Evolutionary conservation across 2,888 invertebrate species (phyloP).

Genomic region (Chymomyza procnemis): DNA sequence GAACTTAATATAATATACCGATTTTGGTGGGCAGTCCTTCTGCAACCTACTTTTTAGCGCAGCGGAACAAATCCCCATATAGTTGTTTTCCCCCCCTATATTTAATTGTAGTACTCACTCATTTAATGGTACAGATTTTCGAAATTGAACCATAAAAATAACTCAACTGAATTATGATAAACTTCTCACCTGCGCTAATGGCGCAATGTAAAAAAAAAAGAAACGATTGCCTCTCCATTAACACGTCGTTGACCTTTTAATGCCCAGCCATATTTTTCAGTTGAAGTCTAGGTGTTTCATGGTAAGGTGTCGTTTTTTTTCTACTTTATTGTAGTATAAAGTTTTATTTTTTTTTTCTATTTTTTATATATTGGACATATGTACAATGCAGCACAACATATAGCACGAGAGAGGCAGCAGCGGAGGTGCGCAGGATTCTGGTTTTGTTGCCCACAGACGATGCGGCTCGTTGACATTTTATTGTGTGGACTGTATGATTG

Average conservation of each 20-base stretch:
- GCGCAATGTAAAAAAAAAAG: background rate
- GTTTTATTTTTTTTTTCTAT: constrained; percentile 2
- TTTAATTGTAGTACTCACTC: too few species aligned
- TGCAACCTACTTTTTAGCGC: too few species aligned
- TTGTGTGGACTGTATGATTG: constrained; percentile 13
- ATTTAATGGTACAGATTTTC: too few species aligned
- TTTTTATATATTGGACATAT: background rate
- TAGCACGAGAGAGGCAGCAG: background rate
- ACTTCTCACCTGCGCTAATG: background rate
- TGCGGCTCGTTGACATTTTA: constrained; percentile 43
- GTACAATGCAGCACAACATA: background rate
- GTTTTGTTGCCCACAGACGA: constrained; percentile 8
- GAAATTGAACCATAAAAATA: background rate
- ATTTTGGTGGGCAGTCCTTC: too few species aligned
- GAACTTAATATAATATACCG: too few species aligned
- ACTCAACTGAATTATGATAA: background rate
- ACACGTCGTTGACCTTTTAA: constrained; percentile 45
- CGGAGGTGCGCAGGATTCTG: background rate
- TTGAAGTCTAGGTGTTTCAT: background rate
- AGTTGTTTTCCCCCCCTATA: too few species aligned
- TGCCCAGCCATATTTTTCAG: constrained; percentile 3
- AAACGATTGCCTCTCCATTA: constrained; percentile 35
- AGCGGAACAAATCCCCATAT: too few species aligned
- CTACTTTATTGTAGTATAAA: constrained; percentile 32
- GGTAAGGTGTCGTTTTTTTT: background rate